Evolutionary conservation across 2,113 vertebrate species (phyloP).

Genomic region (Chloroceryle aenea): DNA sequence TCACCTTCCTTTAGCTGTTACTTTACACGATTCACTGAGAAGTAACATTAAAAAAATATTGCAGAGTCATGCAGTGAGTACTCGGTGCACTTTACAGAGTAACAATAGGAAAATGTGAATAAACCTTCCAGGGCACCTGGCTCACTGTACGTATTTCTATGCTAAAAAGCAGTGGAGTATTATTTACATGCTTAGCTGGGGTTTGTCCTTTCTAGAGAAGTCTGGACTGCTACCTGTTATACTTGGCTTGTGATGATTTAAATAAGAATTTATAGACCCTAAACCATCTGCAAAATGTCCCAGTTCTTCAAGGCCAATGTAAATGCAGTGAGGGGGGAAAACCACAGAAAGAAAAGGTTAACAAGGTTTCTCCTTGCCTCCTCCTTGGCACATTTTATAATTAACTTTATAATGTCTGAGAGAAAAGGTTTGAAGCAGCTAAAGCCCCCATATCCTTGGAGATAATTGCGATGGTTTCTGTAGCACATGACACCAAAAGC

Average conservation of each 20-base stretch:
- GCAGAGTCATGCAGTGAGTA: not conserved
- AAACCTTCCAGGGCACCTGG: not conserved
- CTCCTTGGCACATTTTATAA: not conserved
- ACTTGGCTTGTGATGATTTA: slow-evolving; percentile 69
- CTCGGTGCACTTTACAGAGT: not conserved
- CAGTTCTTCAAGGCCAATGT: slow-evolving; percentile 64
- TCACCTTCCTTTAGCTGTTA: not conserved
- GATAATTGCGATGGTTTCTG: slow-evolving; percentile 6
- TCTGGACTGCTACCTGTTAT: slow-evolving; percentile 75
- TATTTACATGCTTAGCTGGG: slow-evolving; percentile 70
- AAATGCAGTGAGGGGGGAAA: slow-evolving; percentile 22
- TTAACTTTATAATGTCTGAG: slow-evolving; percentile 8
- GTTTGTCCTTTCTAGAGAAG: slow-evolving; percentile 71
- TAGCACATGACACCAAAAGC: not conserved
- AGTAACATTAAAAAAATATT: not conserved
- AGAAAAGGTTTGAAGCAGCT: not conserved
- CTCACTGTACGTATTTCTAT: slow-evolving; percentile 5
- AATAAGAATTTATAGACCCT: slow-evolving; percentile 69
- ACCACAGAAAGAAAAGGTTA: slow-evolving; percentile 55
- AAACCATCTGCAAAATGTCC: slow-evolving; percentile 71
- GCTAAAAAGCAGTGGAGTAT: slow-evolving; percentile 55
- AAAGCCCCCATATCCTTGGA: not conserved
- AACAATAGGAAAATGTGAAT: slow-evolving; percentile 43
- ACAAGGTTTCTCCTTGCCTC: not conserved
- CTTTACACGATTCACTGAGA: slow-evolving; percentile 15